Conservation (phyloP, 1,140 invertebrate species). For the Paraescarpia echinospica region DNA sequence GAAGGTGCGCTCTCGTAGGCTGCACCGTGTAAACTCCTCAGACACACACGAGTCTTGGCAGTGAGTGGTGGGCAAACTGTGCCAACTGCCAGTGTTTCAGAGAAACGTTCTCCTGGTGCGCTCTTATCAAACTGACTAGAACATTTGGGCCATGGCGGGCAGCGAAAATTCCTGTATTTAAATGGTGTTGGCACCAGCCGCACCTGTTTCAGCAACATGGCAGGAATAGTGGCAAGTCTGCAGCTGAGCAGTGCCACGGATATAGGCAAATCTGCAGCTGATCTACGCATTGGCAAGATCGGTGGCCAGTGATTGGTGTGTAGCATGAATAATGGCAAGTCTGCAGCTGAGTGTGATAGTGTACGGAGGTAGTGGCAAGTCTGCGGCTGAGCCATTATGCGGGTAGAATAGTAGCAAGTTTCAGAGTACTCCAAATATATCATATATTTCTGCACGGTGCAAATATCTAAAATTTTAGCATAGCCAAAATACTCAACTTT, state of each 20-base stretch:
- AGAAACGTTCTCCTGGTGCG: neutral
- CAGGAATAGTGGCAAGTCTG: neutral
- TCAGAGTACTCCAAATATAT: neutral
- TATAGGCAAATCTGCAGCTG: neutral
- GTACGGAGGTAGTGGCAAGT: neutral
- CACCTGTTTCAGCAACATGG: neutral
- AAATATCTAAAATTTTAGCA: neutral
- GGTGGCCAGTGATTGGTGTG: too few relatives aligned
- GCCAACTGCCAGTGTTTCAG: neutral
- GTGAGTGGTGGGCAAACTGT: neutral
- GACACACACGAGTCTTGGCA: neutral
- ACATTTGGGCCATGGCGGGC: neutral
- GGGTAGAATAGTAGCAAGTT: neutral
- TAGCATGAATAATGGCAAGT: too few relatives aligned
- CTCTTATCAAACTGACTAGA: conserved; percentile 5
- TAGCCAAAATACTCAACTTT: neutral
- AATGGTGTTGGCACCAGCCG: neutral
- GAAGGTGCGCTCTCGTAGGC: neutral
- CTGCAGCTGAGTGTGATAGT: too few relatives aligned
- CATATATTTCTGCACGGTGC: neutral
- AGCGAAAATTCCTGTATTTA: neutral
- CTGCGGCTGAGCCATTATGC: neutral
- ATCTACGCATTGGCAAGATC: neutral
- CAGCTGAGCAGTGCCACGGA: neutral
- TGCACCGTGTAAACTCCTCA: neutral